Evolutionary conservation across 2,797 vertebrate species (phyloP).

Genomic region (Yasuhikotakia modesta): DNA sequence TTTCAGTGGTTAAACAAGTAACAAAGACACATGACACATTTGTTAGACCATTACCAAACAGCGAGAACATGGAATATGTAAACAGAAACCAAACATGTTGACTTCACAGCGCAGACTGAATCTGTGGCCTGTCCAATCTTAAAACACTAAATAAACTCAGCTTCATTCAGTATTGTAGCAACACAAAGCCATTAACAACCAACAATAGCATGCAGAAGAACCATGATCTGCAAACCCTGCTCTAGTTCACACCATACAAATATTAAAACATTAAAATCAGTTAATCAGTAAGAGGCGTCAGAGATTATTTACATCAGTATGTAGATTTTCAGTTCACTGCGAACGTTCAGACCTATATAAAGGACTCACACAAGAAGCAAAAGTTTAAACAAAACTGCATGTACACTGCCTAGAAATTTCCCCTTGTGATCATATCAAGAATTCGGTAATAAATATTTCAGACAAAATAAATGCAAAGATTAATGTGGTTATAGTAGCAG

Average conservation of each 20-base stretch:
- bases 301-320: conserved; percentile 44
- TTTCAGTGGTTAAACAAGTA: not conserved
- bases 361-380: not conserved
- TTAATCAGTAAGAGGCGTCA: conserved; percentile 23
- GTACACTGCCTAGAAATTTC: conserved; percentile 20
- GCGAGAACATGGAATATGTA: not conserved
- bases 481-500: conserved; percentile 38
- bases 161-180: conserved; percentile 18
- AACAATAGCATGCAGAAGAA: conserved; percentile 30
- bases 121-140: not conserved
- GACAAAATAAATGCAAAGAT: conserved; percentile 19
- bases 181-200: not conserved
- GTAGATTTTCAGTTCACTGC: conserved; percentile 30
- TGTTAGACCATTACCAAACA: not conserved
- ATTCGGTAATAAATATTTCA: conserved; percentile 4
- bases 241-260: conserved; percentile 20
- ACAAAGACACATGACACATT: not conserved
- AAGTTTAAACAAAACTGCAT: not conserved
- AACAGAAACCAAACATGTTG: not conserved
- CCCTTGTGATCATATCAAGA: not conserved
- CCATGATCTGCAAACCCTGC: conserved; percentile 6
- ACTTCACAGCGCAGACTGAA: not conserved
- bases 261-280: conserved; percentile 16
- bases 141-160: conserved; percentile 33
- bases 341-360: not conserved